Base-by-base conservation (phyloP, 2,113 vertebrate genomes). In the Pithys albifrons region DNA sequence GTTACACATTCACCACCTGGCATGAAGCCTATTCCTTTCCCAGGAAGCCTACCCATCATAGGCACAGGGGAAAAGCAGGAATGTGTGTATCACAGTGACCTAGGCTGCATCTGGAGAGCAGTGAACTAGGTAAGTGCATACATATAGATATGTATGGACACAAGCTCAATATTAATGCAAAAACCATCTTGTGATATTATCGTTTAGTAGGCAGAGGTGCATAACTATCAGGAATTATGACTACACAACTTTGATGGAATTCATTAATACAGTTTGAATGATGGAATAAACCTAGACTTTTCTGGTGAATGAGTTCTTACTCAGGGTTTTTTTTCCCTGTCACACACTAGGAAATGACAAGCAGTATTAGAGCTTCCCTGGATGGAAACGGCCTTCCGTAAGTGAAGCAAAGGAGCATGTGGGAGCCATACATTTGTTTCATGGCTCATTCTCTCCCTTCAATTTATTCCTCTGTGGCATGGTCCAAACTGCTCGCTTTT, bases 351-450 rank as follows among this genome's bases (percentile, higher is more conserved):
- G 52, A 72, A 92, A 25, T 12, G 13, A 43, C 14, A 67, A 59
- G 9, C 54, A 43, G 9, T 72, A 8, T 57, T 87, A 59, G 87
- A 54, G 3, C 55, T 89, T 89, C 18, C 48, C 5, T 35, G 33
- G 10, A 2, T 69, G 52, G 39, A 14, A 66, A 37, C 43, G 80
- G 20, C n/a, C 45, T 85, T 85, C 12, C 14, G 25, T 59, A 28
- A 33, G 61, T 85, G 61, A 90, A 93, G 24, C 27, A 52, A 88
- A 85, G 70, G 8, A n/a, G 27, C 23, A 35, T 57, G 14, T 37
- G 27, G 49, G 33, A 83, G 12, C 0, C 0, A 48, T 58, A 22
- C 1, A 6, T 54, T 55, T 61, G 8, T 51, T 61, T 3, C 15
- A 24, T 17, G 33, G 31, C 54, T 84, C 19, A 17, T 82, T 85